phyloP scores from a whole-genome alignment of 2,888 invertebrate species.

The Aspidapion aeneum region DNA sequence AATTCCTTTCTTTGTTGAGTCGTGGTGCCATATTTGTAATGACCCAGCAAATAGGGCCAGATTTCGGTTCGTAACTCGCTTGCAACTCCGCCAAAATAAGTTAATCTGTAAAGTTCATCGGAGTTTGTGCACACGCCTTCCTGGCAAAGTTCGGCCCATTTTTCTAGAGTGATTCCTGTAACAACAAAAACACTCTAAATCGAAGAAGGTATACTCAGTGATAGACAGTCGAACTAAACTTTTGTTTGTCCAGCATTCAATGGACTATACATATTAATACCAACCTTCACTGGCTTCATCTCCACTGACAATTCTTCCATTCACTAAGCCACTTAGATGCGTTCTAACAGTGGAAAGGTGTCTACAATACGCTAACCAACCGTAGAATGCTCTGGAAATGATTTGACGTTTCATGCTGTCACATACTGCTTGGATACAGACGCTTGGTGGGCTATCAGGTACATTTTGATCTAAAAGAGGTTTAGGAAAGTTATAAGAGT shows the following conservation, averaged over 20 bases:
- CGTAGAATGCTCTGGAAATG: constrained; percentile 92
- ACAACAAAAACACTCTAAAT: too few relatives aligned
- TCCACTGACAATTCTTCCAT: constrained; percentile 65
- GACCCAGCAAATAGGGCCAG: constrained; percentile 87
- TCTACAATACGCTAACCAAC: constrained; percentile 92
- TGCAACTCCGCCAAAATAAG: constrained; percentile 85
- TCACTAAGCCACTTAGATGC: constrained; percentile 85
- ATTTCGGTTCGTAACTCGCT: constrained; percentile 74
- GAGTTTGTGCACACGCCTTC: constrained; percentile 61
- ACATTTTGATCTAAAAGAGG: constrained; percentile 39
- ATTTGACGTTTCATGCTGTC: constrained; percentile 94
- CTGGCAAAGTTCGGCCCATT: constrained; percentile 66
- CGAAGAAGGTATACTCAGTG: too few relatives aligned
- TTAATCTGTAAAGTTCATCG: constrained; percentile 74
- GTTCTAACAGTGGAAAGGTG: constrained; percentile 90
- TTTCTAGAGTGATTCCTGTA: constrained; percentile 68
- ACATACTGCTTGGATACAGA: constrained; percentile 64
- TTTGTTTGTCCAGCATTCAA: too few relatives aligned
- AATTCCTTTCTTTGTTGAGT: constrained; percentile 61
- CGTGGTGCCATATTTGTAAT: constrained; percentile 77
- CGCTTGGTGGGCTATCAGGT: constrained; percentile 46
- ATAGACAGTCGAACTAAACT: too few relatives aligned
- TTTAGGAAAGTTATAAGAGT: too few relatives aligned
- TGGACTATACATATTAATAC: too few relatives aligned
- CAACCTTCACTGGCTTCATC: constrained; percentile 55